Evolutionary conservation across 2,797 vertebrate species (phyloP), one percentile per base, ranked within the genome.

Genomic region (Telmatherina bonti): DNA sequence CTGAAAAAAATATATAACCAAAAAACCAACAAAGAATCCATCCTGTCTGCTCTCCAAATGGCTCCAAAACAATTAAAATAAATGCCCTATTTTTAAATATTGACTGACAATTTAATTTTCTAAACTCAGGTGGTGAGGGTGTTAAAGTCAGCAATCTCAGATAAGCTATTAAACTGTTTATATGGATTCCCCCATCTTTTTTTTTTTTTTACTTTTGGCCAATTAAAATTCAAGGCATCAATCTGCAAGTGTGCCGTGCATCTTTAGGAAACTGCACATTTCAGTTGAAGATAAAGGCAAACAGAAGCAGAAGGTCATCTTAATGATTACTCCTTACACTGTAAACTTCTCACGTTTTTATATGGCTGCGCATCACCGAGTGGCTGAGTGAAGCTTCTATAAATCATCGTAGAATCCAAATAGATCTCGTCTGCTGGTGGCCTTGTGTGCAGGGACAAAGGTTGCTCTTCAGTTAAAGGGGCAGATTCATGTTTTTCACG

Each of bases 361-460:
- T 89, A 78, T 74, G 84, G 81, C 84, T 72, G 81, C 86, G 79
- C 76, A 79, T 87, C 84, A 86, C 72, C n/a, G 43, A 63, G 77
- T 53, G 67, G 71, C 71, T 52, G 53, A 61, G 70, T 41, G 67
- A 76, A 64, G 73, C 70, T 36, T 70, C 79, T 62, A 89, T 92
- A 88, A 89, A 92, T 92, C 88, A 85, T 62, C 52, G 72, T 65
- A 61, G 79, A 89, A 77, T 67, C 85, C 83, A 89, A 75, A 89
- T 55, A 82, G 68, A 68, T 67, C 81, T 85, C 60, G 70, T 82
- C 74, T 76, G 62, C 72, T 69, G 56, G 79, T 85, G 75, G 83
- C 83, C 80, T 81, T 70, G 71, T 56, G 55, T 71, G 74, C 87
- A 84, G 60, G 61, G 74, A 81, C 80, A 85, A 61, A 86, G 79